phyloP scores from a whole-genome alignment of 2,113 vertebrate genomes.

The Perca flavescens region DNA sequence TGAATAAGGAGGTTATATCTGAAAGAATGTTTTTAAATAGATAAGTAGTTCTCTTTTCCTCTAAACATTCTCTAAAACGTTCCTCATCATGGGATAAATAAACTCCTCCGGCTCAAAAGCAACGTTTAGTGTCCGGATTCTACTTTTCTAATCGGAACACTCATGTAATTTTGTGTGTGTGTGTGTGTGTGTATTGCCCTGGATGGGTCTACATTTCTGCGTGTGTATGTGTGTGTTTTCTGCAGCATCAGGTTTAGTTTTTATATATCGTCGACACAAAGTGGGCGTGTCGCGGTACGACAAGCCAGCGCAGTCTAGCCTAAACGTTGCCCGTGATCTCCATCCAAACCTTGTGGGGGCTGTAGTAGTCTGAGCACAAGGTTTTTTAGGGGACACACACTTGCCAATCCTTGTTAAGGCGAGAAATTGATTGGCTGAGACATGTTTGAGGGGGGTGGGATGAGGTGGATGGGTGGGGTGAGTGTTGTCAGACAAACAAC shows the following conservation, averaged over 20 bases:
- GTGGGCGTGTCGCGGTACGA: constrained; percentile 4
- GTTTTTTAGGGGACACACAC: neutral
- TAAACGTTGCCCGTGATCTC: constrained; percentile 5
- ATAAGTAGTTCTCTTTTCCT: neutral
- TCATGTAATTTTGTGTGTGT: neutral
- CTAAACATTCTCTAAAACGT: neutral
- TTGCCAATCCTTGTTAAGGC: constrained; percentile 8
- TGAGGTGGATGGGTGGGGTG: neutral
- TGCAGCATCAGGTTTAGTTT: constrained; percentile 20
- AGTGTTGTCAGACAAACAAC: constrained; percentile 41
- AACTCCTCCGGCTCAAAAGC: neutral
- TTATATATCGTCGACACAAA: neutral
- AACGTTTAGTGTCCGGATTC: neutral
- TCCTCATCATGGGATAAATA: neutral
- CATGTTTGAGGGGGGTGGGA: constrained; percentile 8
- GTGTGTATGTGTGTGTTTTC: constrained; percentile 3
- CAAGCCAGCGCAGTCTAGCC: neutral
- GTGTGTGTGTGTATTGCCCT: neutral
- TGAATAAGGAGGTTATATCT: neutral
- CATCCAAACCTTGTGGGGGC: constrained; percentile 32
- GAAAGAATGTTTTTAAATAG: neutral
- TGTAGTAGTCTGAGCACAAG: constrained; percentile 16
- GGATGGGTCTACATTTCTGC: neutral
- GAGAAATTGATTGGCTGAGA: constrained; percentile 43
- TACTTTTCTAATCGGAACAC: neutral